A percentile compares a stretch with the other conserved stretches of the same genome.
Conservation (phyloP, 2,797 vertebrate genomes). For the Peromyscus aztecus region DNA sequence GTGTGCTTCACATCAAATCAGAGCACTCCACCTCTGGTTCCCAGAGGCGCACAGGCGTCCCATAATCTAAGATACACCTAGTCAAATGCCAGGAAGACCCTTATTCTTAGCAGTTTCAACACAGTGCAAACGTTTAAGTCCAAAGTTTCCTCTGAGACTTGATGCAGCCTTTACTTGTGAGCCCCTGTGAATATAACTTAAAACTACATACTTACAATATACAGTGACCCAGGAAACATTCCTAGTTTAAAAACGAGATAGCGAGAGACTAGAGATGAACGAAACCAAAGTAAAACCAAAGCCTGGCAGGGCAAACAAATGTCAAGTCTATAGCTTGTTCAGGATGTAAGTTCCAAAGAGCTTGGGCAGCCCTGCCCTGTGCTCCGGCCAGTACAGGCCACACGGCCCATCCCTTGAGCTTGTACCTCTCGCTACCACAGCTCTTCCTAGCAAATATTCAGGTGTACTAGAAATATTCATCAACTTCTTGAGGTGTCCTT, state of each 20-base stretch:
- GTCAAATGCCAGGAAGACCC: background rate
- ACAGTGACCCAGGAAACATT: background rate
- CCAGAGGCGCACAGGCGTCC: background rate
- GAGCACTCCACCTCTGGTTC: too few relatives aligned
- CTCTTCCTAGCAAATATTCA: background rate
- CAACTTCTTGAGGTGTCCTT: background rate
- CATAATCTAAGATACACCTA: background rate
- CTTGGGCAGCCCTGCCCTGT: background rate
- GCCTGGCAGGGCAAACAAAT: background rate
- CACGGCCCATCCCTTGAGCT: background rate
- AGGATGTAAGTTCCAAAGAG: background rate
- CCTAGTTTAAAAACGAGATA: background rate
- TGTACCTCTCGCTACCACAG: too few relatives aligned
- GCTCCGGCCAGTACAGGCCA: background rate
- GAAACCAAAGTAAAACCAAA: background rate
- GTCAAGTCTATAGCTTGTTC: background rate
- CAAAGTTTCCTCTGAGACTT: background rate
- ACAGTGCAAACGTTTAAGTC: background rate
- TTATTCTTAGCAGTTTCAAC: background rate
- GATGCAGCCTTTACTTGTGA: background rate
- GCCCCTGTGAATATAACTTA: background rate
- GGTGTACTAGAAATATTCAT: background rate
- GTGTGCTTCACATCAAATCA: background rate
- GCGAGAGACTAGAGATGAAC: background rate
- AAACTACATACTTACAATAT: background rate